phyloP scores from a whole-genome alignment of 2,888 invertebrate genomes.

The Plagiodera versicolora region DNA sequence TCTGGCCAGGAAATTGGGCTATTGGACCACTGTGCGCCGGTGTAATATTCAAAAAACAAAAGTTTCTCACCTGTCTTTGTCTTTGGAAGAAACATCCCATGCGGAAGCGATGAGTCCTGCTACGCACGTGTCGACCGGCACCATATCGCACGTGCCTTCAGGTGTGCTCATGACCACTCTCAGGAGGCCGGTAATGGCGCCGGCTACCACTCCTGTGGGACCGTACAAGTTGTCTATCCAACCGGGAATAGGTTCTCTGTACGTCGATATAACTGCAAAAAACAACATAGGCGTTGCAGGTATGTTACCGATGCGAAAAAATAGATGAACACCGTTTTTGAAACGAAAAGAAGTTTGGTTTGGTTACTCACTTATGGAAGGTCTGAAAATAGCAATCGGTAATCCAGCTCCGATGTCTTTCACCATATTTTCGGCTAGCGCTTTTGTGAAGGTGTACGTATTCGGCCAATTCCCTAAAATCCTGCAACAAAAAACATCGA shows the following conservation, averaged over 20 bases:
- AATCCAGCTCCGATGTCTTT: constrained; percentile 61
- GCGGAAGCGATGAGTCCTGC: constrained; percentile 80
- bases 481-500: constrained; percentile 52
- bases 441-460: constrained; percentile 86
- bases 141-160: constrained; percentile 72
- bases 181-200: constrained; percentile 76
- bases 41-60: too few species aligned
- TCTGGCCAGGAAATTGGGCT: too few species aligned
- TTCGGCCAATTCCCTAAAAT: constrained; percentile 74
- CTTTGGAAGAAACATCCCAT: constrained; percentile 61
- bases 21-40: too few species aligned
- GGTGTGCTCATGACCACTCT: constrained; percentile 72
- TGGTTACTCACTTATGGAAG: constrained; percentile 67
- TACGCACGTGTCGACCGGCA: constrained; percentile 76
- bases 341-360: too few species aligned
- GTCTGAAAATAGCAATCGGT: constrained; percentile 78
- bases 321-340: too few species aligned
- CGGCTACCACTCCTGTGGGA: constrained; percentile 75
- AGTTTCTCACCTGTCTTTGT: constrained; percentile 1
- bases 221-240: constrained; percentile 94
- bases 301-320: too few species aligned
- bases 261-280: constrained; percentile 65
- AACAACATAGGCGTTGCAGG: too few species aligned
- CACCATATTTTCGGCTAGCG: constrained; percentile 74
- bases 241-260: constrained; percentile 74